Conservation (phyloP, 2,113 vertebrate genomes). For the Cephalopterus ornatus region DNA sequence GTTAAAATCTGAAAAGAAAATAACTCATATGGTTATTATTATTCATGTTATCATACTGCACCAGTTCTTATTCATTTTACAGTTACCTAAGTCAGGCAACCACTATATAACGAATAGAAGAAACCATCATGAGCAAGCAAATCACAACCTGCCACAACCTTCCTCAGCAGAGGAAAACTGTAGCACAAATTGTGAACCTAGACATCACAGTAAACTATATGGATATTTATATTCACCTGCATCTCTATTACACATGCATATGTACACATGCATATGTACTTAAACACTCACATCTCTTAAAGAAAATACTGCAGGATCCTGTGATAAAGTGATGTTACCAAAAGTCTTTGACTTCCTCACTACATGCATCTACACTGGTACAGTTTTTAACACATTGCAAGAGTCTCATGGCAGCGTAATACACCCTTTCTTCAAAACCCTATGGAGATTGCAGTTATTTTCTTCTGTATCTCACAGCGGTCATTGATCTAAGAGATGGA, state of each 20-base stretch:
- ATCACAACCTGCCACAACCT: not conserved
- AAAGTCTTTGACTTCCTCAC: not conserved
- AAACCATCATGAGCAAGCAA: not conserved
- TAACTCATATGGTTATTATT: not conserved
- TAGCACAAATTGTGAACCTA: not conserved
- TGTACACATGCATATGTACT: not conserved
- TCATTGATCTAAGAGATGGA: not conserved
- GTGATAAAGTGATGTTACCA: not conserved
- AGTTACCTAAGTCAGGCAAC: not conserved
- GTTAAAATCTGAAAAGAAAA: not conserved
- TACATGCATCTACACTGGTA: not conserved
- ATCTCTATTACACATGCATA: not conserved
- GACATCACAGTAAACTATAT: not conserved
- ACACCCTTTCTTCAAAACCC: not conserved
- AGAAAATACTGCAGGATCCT: not conserved
- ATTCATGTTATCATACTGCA: not conserved
- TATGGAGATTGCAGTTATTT: not conserved
- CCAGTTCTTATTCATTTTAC: not conserved
- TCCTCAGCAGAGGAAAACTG: not conserved
- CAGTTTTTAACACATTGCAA: not conserved
- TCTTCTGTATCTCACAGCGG: not conserved
- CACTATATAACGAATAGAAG: not conserved
- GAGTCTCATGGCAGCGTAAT: not conserved
- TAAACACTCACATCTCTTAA: not conserved
- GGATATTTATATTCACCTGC: not conserved